phyloP scores from a whole-genome alignment of 2,113 vertebrate genomes.

The Aegithalos caudatus region DNA sequence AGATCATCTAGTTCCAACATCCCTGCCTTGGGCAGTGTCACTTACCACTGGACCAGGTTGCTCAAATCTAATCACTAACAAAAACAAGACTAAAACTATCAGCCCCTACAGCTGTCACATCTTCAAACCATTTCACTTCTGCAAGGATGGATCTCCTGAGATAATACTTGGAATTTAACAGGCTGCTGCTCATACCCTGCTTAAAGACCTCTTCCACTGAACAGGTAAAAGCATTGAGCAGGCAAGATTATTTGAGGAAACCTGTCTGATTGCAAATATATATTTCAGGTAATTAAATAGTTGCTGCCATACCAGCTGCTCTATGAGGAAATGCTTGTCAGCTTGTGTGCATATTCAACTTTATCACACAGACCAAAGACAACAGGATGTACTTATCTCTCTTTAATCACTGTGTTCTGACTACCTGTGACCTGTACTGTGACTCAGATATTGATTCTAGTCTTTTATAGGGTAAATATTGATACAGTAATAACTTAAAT shows the following conservation, averaged over 20 bases:
- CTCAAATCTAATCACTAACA: neutral
- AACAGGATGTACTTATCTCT: neutral
- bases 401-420: slow-evolving; percentile 5
- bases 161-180: neutral
- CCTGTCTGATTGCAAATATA: neutral
- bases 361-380: neutral
- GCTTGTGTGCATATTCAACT: neutral
- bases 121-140: neutral
- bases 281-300: neutral
- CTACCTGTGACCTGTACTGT: neutral
- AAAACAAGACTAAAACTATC: neutral
- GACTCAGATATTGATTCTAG: slow-evolving; percentile 3
- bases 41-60: neutral
- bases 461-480: slow-evolving; percentile 5
- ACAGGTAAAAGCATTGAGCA: neutral
- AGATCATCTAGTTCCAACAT: neutral
- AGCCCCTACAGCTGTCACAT: neutral
- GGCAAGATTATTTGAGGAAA: neutral
- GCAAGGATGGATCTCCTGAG: neutral
- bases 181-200: neutral
- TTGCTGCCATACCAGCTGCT: neutral
- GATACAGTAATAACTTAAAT: neutral
- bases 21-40: neutral
- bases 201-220: neutral
- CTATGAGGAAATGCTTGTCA: neutral